These are phyloP conservation scores for Pteruthius melanotis DNA, from an alignment of 2,113 vertebrate genomes.

Conservation along the genomic window DNA sequence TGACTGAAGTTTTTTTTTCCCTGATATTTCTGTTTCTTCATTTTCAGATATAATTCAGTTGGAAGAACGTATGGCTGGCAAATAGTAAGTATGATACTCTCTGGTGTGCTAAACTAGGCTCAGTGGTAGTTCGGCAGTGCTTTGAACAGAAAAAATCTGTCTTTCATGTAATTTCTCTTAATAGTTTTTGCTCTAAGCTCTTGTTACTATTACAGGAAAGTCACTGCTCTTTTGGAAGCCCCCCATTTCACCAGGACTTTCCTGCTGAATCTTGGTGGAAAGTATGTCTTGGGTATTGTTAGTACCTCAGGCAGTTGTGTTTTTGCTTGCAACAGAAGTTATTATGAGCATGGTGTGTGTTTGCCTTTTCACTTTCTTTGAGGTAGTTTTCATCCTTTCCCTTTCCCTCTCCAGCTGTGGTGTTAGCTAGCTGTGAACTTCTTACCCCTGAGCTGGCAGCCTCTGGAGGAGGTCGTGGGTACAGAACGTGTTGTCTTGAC, in stretches of 20 bases:
- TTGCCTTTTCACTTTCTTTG: neutral
- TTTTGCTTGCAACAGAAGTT: neutral
- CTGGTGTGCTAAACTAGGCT: accelerated
- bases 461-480: neutral
- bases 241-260: neutral
- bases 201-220: neutral
- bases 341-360: accelerated
- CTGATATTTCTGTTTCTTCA: neutral
- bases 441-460: neutral
- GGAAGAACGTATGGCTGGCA: neutral
- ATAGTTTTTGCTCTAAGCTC: neutral
- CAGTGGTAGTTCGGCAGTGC: neutral
- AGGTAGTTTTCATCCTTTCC: neutral
- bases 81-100: neutral
- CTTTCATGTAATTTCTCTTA: neutral
- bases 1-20: neutral
- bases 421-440: neutral
- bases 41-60: neutral
- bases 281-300: neutral
- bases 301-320: neutral
- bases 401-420: neutral
- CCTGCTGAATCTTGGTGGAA: neutral
- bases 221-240: neutral
- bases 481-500: neutral
- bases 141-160: neutral